These are phyloP conservation scores for Sceloporus tristichus DNA, from an alignment of 2,113 vertebrate species.

Conservation along the genomic window DNA sequence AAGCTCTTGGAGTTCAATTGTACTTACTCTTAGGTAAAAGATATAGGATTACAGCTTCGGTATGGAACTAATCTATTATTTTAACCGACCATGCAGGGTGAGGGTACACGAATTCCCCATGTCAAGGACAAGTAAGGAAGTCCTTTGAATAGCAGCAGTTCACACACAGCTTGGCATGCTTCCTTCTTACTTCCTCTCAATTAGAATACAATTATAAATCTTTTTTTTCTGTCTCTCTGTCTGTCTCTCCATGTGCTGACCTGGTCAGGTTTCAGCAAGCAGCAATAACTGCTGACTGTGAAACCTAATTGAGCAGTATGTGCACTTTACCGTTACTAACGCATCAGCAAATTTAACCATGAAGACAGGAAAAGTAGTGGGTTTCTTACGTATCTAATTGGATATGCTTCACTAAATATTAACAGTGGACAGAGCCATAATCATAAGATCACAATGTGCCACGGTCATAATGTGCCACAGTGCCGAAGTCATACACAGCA, in stretches of 20 bases:
- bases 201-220: conserved; percentile 26
- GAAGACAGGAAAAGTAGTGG: conserved; percentile 44
- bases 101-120: neutral
- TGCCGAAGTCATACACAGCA: neutral
- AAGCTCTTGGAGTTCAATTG: neutral
- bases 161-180: neutral
- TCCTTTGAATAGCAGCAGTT: neutral
- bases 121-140: neutral
- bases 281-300: neutral
- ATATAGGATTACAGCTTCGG: no score
- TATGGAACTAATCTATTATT: neutral
- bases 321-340: conserved; percentile 3
- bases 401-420: neutral
- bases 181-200: neutral
- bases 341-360: conserved; percentile 37
- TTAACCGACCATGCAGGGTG: neutral
- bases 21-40: neutral
- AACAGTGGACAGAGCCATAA: conserved; percentile 17
- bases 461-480: neutral
- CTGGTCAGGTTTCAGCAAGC: conserved; percentile 34
- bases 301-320: conserved; percentile 48
- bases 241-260: conserved; percentile 10
- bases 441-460: neutral
- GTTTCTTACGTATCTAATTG: conserved; percentile 28
- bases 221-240: neutral